These are phyloP conservation scores for Rachycentron canadum DNA, from an alignment of 2,797 vertebrate genomes.

Conservation along the genomic window DNA sequence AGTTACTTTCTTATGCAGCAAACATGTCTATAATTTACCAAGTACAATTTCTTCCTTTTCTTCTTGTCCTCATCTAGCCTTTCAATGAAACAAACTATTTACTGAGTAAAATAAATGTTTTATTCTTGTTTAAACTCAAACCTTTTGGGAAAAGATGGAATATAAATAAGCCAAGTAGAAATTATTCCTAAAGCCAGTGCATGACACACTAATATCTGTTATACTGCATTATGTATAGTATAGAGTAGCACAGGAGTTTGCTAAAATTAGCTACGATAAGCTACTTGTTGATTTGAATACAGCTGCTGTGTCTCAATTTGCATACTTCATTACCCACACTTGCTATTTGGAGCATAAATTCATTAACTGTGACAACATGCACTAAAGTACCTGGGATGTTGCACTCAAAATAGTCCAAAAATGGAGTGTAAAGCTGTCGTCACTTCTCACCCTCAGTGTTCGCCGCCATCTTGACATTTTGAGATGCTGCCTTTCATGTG, in stretches of 20 bases:
- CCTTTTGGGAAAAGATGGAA: neutral
- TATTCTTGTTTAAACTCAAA: neutral
- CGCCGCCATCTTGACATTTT: neutral
- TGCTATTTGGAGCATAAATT: too few species aligned
- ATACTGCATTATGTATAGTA: neutral
- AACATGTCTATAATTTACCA: neutral
- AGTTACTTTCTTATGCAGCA: neutral
- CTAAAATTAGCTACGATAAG: neutral
- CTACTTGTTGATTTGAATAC: neutral
- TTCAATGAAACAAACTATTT: neutral
- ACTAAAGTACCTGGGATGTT: too few species aligned
- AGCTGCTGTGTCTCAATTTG: too few species aligned
- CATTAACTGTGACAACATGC: too few species aligned
- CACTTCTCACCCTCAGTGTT: too few species aligned
- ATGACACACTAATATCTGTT: neutral
- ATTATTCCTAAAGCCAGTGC: neutral
- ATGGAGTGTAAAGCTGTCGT: too few species aligned
- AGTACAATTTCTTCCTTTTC: neutral
- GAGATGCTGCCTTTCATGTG: neutral
- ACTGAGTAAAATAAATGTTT: neutral
- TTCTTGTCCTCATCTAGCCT: neutral
- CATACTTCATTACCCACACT: too few species aligned
- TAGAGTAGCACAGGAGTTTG: neutral
- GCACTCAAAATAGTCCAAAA: too few species aligned
- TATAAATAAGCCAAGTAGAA: neutral